phyloP scores from a whole-genome alignment of 2,888 invertebrate genomes.

The Himalopsyche anomala region DNA sequence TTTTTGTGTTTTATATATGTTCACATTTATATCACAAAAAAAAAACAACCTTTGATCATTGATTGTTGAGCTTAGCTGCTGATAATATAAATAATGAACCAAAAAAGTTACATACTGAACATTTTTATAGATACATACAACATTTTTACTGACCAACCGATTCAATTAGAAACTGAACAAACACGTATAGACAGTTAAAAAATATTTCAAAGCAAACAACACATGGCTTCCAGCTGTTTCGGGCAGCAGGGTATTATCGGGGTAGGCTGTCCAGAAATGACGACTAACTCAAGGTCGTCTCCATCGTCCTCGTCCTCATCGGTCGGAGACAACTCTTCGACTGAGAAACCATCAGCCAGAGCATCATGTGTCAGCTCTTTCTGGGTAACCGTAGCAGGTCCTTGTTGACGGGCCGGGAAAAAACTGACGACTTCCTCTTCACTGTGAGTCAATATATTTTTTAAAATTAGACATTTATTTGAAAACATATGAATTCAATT shows the following conservation, averaged over 20 bases:
- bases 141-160: no score
- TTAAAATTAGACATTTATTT: background rate
- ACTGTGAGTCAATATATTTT: constrained; percentile 67
- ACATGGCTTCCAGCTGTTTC: background rate
- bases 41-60: no score
- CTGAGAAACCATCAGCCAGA: constrained; percentile 59
- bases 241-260: constrained; percentile 28
- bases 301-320: constrained; percentile 64
- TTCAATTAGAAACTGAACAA: no score
- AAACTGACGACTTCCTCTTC: constrained; percentile 76
- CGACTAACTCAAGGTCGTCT: constrained; percentile 64
- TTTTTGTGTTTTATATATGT: no score
- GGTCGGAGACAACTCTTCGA: constrained; percentile 63
- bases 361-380: constrained; percentile 39
- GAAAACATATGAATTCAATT: background rate
- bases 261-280: constrained; percentile 46
- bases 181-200: no score
- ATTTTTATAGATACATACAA: no score
- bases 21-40: no score
- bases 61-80: no score
- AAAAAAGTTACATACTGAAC: no score
- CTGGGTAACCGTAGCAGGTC: constrained; percentile 68
- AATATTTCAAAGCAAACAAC: constrained; percentile 4
- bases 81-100: no score
- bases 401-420: constrained; percentile 69